A percentile compares a stretch with the other conserved stretches of the same genome.
These are phyloP conservation scores for Drosophila meridionalis DNA, from an alignment of 2,888 invertebrate species.

Conservation along the genomic window DNA sequence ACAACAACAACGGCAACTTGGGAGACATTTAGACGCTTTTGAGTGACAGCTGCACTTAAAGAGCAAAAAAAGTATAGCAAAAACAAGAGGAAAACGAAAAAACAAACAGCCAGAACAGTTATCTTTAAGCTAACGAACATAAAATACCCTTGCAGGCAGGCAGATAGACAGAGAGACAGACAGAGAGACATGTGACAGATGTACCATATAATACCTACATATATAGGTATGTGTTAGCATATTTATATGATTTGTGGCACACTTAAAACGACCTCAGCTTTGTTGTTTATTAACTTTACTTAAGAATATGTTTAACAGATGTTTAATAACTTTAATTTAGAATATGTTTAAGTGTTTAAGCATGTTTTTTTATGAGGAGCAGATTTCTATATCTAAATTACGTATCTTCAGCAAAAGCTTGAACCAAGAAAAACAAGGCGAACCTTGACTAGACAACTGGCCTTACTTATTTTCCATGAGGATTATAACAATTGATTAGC, in stretches of 20 bases:
- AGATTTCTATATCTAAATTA: too few relatives aligned
- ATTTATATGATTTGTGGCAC: background rate
- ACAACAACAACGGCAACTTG: conserved; percentile 51
- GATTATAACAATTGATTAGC: too few relatives aligned
- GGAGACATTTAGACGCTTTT: conserved; percentile 76
- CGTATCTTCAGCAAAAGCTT: too few relatives aligned
- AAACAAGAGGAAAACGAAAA: conserved; percentile 8
- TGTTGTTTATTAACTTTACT: background rate
- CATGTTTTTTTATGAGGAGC: too few relatives aligned
- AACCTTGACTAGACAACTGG: too few relatives aligned
- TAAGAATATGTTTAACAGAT: too few relatives aligned
- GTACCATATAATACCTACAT: background rate
- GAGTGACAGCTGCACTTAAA: conserved; percentile 80
- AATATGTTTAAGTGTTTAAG: too few relatives aligned
- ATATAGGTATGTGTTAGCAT: background rate
- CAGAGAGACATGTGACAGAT: conserved; percentile 15
- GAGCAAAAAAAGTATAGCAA: conserved; percentile 51
- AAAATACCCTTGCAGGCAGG: conserved; percentile 13
- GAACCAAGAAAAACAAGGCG: too few relatives aligned
- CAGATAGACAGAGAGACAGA: background rate
- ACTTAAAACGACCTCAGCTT: background rate
- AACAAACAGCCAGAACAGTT: conserved; percentile 16
- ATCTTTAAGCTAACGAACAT: background rate
- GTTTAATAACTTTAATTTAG: too few relatives aligned
- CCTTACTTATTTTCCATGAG: too few relatives aligned